These are phyloP conservation scores for Tonatia bakeri DNA, from an alignment of 2,113 vertebrate species.

Conservation along the genomic window DNA sequence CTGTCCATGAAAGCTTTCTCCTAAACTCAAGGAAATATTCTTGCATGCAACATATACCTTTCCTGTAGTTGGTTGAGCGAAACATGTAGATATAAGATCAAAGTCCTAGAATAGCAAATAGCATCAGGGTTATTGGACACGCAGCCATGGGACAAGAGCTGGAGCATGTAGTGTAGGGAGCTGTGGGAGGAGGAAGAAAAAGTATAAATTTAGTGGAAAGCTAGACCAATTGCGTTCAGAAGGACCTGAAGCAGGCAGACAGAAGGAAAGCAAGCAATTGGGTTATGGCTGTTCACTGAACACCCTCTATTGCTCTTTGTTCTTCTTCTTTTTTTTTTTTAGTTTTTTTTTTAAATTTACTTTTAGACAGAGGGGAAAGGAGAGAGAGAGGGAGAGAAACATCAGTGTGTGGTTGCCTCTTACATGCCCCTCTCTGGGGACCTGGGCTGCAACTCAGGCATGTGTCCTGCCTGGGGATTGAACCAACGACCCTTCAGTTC, in stretches of 20 bases:
- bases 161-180: not conserved
- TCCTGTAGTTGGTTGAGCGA: not conserved
- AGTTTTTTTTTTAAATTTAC: too few species aligned
- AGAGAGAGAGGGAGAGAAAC: too few species aligned
- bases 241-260: not conserved
- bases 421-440: too few species aligned
- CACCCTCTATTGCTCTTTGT: not conserved
- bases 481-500: too few species aligned
- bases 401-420: too few species aligned
- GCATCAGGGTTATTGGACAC: not conserved
- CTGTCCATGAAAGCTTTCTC: not conserved
- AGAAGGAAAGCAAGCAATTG: conserved; percentile 16
- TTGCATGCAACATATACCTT: not conserved
- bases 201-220: not conserved
- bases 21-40: not conserved
- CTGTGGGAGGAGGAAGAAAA: not conserved
- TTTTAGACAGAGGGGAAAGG: too few species aligned
- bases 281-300: not conserved
- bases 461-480: too few species aligned
- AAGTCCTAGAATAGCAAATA: not conserved
- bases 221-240: not conserved
- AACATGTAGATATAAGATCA: not conserved
- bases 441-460: too few species aligned
- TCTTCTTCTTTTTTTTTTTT: too few species aligned
- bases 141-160: not conserved